These are phyloP conservation scores for Hirudo medicinalis DNA, from an alignment of 1,140 invertebrate species.

Conservation along the genomic window DNA sequence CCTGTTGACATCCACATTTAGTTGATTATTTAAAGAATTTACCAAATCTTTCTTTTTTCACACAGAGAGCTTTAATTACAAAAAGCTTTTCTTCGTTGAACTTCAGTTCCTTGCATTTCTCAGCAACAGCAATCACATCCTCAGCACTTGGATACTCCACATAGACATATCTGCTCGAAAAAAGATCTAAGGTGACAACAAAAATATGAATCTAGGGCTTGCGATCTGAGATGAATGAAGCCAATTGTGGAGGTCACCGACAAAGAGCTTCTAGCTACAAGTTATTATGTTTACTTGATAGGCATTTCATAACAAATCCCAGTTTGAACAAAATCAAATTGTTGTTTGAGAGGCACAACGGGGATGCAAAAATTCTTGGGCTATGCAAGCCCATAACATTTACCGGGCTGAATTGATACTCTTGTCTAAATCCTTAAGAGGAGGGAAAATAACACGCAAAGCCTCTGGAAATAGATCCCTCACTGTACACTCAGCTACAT, in stretches of 20 bases:
- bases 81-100: constrained; percentile 19
- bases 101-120: constrained; percentile 11
- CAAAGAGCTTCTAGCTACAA: neutral
- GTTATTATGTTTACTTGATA: too few species aligned
- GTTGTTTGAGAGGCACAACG: too few species aligned
- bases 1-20: neutral
- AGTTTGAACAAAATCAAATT: too few species aligned
- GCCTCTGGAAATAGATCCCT: constrained; percentile 17
- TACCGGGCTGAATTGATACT: constrained; percentile 10
- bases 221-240: neutral
- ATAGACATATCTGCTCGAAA: constrained; percentile 12
- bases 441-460: constrained; percentile 18
- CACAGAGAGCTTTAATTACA: constrained; percentile 10
- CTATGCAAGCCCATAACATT: constrained; percentile 13
- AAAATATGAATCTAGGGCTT: neutral
- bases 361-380: neutral
- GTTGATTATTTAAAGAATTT: neutral
- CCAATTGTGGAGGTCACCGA: neutral
- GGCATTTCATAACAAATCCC: too few species aligned
- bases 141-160: constrained; percentile 11
- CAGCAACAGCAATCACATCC: neutral
- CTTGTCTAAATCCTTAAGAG: constrained; percentile 14
- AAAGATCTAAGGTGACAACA: neutral
- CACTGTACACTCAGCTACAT: constrained; percentile 16
- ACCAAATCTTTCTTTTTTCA: constrained; percentile 17